Conservation (phyloP, 2,113 vertebrate genomes). For the Mirounga angustirostris region DNA sequence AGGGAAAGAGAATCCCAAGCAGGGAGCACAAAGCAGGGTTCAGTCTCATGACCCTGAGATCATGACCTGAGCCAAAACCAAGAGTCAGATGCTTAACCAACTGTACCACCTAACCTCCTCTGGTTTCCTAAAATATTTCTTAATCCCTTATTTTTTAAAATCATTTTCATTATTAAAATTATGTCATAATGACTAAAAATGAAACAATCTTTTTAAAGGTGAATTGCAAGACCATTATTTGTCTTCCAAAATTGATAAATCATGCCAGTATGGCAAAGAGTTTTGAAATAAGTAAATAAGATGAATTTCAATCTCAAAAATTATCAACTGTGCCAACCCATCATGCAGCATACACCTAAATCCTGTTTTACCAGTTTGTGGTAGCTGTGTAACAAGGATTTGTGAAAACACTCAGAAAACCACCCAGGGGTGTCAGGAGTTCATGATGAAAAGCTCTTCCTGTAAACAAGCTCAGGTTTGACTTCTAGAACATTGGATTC, state of each 20-base stretch:
- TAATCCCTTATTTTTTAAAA: background rate
- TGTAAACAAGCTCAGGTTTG: background rate
- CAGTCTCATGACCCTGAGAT: background rate
- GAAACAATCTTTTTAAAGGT: slow-evolving; percentile 18
- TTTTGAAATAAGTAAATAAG: slow-evolving; percentile 20
- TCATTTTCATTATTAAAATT: slow-evolving; percentile 40
- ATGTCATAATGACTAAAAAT: background rate
- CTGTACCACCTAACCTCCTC: too few species aligned
- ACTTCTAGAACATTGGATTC: background rate
- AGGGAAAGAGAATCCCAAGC: background rate
- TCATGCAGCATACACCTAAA: background rate
- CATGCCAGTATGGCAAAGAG: background rate
- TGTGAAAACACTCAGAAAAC: background rate
- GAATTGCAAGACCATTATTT: background rate
- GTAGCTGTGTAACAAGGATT: background rate
- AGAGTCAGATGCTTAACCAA: background rate
- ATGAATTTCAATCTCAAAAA: background rate
- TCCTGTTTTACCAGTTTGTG: background rate
- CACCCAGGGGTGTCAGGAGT: background rate
- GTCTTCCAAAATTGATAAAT: background rate
- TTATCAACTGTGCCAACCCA: background rate
- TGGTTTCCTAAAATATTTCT: background rate
- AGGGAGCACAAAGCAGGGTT: background rate
- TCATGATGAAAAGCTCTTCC: background rate
- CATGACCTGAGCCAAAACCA: background rate